These are phyloP conservation scores for Gibbula magus DNA, from an alignment of 2,888 invertebrate species.

Conservation along the genomic window DNA sequence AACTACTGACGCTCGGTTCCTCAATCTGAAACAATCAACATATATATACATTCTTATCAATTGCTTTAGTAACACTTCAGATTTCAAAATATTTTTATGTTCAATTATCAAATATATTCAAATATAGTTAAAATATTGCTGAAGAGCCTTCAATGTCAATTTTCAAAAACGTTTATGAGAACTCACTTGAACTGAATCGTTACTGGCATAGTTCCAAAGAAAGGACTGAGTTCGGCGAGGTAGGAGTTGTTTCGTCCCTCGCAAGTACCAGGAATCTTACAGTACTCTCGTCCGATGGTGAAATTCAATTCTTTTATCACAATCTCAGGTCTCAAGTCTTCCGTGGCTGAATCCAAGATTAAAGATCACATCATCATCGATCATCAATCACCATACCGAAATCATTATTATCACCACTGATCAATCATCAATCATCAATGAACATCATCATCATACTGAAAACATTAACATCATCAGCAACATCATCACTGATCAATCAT, in stretches of 20 bases:
- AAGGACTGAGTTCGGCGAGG: constrained; percentile 39
- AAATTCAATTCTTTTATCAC: constrained; percentile 48
- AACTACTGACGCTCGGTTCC: no score
- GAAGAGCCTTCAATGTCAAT: background rate
- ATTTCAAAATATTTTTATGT: no score
- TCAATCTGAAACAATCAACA: no score
- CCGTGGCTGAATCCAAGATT: background rate
- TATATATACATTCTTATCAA: no score
- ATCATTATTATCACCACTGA: background rate
- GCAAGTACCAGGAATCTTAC: constrained; percentile 26
- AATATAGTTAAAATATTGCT: no score
- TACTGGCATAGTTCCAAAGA: constrained; percentile 35
- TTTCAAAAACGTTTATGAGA: background rate
- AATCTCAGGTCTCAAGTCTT: constrained; percentile 22
- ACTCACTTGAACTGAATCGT: constrained; percentile 10
- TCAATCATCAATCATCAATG: background rate
- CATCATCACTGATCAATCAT: background rate
- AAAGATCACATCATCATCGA: background rate
- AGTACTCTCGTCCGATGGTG: constrained; percentile 39
- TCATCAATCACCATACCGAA: background rate
- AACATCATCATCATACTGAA: background rate
- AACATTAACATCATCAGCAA: background rate
- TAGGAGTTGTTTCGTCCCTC: constrained; percentile 38
- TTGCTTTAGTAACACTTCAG: no score
- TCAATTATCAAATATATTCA: no score